Base-by-base conservation (phyloP, 2,797 vertebrate genomes). In the Gymnodraco acuticeps region DNA sequence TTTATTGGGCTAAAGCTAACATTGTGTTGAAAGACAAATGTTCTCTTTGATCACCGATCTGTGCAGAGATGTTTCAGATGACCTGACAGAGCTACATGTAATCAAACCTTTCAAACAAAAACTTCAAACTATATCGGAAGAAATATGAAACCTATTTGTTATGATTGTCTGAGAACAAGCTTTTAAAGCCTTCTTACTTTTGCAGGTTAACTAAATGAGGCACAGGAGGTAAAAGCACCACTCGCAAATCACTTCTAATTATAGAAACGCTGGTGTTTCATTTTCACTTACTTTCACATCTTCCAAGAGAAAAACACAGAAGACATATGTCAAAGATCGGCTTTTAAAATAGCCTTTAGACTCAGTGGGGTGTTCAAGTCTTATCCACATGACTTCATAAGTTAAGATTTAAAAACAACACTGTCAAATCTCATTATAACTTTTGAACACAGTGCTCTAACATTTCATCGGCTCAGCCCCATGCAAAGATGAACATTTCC, bases 281-380 rank as follows among this genome's bases (percentile, higher is more conserved):
- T 85, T 83, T 53, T 73, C 78, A 69, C 73, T 72, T 65, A 9
- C 53, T 81, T 77, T 77, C 61, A 75, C 71, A 66, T n/a, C 42
- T 43, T 41, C 68, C 31, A 41, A 6, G 3, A 62, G 13, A 62
- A 64, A 51, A 64, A 52, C 2, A 0, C 31, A 56, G 4, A 47
- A 64, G 53, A 55, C 20, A 3, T 16, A 45, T 27, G 12, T 74
- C 68, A 54, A 31, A 45, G 3, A 56, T 51, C 11, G 13, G 48
- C 51, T 67, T 73, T 53, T 48, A 46, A 66, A 62, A 69, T 73
- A 59, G 52, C 55, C 38, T 53, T 60, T 17, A 61, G 19, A 58
- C 12, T 59, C 33, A 70, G 19, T 41, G 1, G 19, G 20, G 23
- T 58, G 31, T 41, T 59, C 54, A 27, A 45, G 41, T 43, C 10